phyloP scores from a whole-genome alignment of 2,113 vertebrate genomes.

The Leptosomus discolor region DNA sequence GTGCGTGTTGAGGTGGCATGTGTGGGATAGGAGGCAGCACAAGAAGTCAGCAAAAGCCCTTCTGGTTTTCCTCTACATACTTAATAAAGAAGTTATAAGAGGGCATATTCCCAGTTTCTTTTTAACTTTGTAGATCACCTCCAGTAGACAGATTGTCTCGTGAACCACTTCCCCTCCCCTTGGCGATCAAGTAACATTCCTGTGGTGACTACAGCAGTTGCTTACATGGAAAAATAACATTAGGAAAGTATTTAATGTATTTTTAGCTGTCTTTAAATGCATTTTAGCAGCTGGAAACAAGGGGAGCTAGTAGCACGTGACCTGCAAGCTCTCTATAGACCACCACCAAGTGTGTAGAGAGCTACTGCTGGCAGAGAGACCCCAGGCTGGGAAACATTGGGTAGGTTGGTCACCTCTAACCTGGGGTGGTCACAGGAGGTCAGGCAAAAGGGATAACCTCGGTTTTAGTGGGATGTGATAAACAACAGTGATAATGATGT shows the following conservation, averaged over 20 bases:
- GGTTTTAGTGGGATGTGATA: not conserved
- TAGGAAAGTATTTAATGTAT: slow-evolving; percentile 68
- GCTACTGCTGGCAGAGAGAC: not conserved
- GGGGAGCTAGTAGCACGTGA: slow-evolving; percentile 18
- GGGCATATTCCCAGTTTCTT: not conserved
- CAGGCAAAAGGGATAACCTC: not conserved
- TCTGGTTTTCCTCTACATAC: not conserved
- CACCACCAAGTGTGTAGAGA: not conserved
- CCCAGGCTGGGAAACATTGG: not conserved
- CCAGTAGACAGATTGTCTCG: slow-evolving; percentile 32
- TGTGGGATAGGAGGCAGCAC: not conserved
- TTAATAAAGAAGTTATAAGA: not conserved
- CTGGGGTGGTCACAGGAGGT: not conserved
- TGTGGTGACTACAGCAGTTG: slow-evolving; percentile 64
- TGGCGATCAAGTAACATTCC: slow-evolving; percentile 60
- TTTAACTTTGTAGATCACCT: slow-evolving; percentile 44
- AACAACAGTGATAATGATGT: not conserved
- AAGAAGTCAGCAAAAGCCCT: not conserved
- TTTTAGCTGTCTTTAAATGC: slow-evolving; percentile 68
- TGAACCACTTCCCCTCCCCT: slow-evolving; percentile 53
- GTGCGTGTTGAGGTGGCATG: not conserved
- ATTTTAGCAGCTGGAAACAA: slow-evolving; percentile 63
- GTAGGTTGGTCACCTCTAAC: not conserved
- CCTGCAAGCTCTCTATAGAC: not conserved
- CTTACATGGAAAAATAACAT: slow-evolving; percentile 68